Evolutionary conservation across 2,888 invertebrate species (phyloP), one percentile per base, ranked within the genome.

Genomic region (Drosophila yooni): DNA sequence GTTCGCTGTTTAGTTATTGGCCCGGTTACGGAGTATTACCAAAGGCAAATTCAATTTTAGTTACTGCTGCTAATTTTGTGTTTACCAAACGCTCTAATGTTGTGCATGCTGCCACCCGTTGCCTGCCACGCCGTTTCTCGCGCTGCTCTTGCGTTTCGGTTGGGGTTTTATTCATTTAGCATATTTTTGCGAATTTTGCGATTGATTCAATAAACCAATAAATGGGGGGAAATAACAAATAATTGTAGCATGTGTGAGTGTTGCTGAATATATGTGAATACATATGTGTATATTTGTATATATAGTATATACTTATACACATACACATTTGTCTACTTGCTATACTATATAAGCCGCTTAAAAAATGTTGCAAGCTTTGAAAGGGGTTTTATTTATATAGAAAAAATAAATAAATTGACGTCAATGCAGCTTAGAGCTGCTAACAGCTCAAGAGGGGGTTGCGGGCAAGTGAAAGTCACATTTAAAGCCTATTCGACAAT

Each of bases 161-260:
- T 50, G 64, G 73, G 40, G 27, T 57, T 50, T 50, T 61, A 74
- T 72, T 88, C 74, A 84, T 89, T 85, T 85, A 85, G 88, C 88
- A 82, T 85, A 88, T 89, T 84, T 85, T 81, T 84, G 85, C 68
- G 82, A 89, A 82, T 62, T 89, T 77, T 57, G 61, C 70, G 74
- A 76, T 79, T 82, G 68, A 79, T 79, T 76, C 87, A 72, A 79
- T 83, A 70, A 71, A 75, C 65, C 72, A 74, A 53, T 71, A 86
- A 78, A 72, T 72, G 53, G 60, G 3, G 31, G 34, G 70, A 75
- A 84, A 79, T 69, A 88, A 82, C 79, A 81, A 74, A 81, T 68
- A 70, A 54, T 66, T 82, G 82, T 85, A 75, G 60, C 81, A 61
- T 75, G 57, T 50, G 60, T 54, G 63, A 69, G 51, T 40, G 10